Evolutionary conservation across 2,797 vertebrate species (phyloP), one percentile per base, ranked within the genome.

Genomic region (Parauchenoglanis ngamensis): DNA sequence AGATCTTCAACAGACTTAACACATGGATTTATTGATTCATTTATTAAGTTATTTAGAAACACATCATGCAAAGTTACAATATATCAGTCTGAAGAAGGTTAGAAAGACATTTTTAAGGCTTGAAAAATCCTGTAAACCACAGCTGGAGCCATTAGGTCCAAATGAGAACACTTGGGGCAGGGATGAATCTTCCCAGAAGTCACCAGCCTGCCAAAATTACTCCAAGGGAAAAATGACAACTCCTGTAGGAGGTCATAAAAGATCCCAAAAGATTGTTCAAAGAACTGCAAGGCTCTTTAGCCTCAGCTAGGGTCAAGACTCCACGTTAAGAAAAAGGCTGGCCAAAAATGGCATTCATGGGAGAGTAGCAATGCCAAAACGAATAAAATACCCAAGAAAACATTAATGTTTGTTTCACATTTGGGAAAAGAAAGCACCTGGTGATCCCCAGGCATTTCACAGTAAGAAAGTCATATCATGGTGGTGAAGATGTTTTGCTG

Each of bases 391-490:
- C 49, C 73, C 25, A 76, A 54, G 25, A 76, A 54, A 76, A 76
- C 75, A 17, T 77, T 1, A n/a, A n/a, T 28, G n/a, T 76, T 52
- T 76, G 46, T 75, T 75, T 75, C 13, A 49, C 11, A 25, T 49
- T 75, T 76, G 73, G 46, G n/a, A 28, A 76, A 76, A 15, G 46
- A 76, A 76, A 76, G 25, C 49, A 56, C 4, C 4, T 2, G 8
- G 75, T 19, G 28, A 31, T 77, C 75, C 7, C 7, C 15, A 77
- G 52, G 52, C n/a, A 56, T 54, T 31, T 77, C 15, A 77, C 15
- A 77, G 31, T 54, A 56, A 56, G 52, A 28, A 77, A 52, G n/a
- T 77, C 75, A 77, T 31, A 77, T 56, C n/a, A 77, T 31, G 52
- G 6, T 56, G 40, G 7, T 54, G 73, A n/a, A 76, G 12, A 76